These are phyloP conservation scores for Heliopora coerulea DNA, from an alignment of 92 coral and sea anemone genomes.

Conservation along the genomic window DNA sequence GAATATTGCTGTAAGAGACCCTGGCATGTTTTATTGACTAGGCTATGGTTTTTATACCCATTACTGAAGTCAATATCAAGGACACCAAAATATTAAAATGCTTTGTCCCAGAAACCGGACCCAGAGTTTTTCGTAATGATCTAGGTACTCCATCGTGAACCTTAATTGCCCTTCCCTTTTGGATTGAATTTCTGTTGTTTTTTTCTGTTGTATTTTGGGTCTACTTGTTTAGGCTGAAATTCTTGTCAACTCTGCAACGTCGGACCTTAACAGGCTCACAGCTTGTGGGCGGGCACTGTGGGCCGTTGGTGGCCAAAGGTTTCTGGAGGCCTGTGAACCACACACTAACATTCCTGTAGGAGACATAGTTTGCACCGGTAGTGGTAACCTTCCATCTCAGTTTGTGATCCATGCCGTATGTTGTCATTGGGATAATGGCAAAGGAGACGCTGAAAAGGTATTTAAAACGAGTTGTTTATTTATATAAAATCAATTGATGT, in stretches of 20 bases:
- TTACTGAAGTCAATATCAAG: no score
- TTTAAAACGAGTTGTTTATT: background rate
- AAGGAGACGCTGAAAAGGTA: constrained; percentile 45
- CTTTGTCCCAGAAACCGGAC: no score
- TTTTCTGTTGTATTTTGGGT: background rate
- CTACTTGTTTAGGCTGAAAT: background rate
- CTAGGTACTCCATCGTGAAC: no score
- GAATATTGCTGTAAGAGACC: no score
- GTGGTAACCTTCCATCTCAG: constrained; percentile 44
- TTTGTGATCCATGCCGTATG: constrained; percentile 59
- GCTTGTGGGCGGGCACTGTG: constrained; percentile 41
- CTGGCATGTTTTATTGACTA: no score
- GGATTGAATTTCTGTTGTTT: background rate
- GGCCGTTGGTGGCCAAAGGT: constrained; percentile 41
- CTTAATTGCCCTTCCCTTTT: background rate
- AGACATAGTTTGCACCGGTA: constrained; percentile 43
- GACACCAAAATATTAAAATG: no score
- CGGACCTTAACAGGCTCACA: constrained; percentile 36
- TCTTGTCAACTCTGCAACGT: constrained; percentile 39
- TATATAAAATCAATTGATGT: background rate
- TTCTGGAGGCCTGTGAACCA: constrained; percentile 29
- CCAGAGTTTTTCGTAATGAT: no score
- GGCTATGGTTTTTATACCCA: no score
- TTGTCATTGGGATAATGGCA: constrained; percentile 51
- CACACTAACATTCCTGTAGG: constrained; percentile 40